phyloP scores from a whole-genome alignment of 2,888 invertebrate genomes.

The Noctua fimbriata region DNA sequence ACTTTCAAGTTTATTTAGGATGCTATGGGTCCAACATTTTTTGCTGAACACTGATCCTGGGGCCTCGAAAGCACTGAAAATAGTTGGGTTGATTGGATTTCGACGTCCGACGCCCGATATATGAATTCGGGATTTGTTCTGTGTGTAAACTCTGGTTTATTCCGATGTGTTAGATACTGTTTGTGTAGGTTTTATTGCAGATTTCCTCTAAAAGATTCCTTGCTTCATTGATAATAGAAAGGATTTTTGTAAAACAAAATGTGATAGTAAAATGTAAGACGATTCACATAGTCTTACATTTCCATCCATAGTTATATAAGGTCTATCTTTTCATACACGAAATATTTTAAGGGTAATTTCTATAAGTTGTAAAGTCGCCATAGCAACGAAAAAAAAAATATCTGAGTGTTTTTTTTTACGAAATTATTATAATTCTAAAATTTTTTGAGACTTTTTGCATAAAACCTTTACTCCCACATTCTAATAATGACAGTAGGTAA shows the following conservation, averaged over 20 bases:
- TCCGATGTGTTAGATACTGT: slow-evolving; percentile 30
- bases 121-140: slow-evolving; percentile 61
- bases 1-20: slow-evolving; percentile 77
- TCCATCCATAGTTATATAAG: not conserved
- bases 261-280: not conserved
- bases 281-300: too few relatives aligned
- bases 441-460: too few relatives aligned
- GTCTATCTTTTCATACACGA: too few relatives aligned
- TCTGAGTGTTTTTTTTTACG: too few relatives aligned
- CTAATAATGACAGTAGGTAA: too few relatives aligned
- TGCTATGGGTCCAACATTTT: slow-evolving; percentile 63
- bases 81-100: slow-evolving; percentile 72
- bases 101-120: slow-evolving; percentile 41
- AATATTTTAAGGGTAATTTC: too few relatives aligned
- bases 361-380: too few relatives aligned
- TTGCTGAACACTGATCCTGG: slow-evolving; percentile 66
- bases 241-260: not conserved
- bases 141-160: slow-evolving; percentile 42
- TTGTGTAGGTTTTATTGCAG: slow-evolving; percentile 16
- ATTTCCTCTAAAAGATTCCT: not conserved
- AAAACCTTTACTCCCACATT: too few relatives aligned
- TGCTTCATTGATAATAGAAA: not conserved
- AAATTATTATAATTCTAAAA: too few relatives aligned
- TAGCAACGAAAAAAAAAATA: too few relatives aligned
- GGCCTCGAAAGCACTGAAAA: slow-evolving; percentile 49